phyloP scores from a whole-genome alignment of 1,140 invertebrate species.

The Pogonomyrmex barbatus region DNA sequence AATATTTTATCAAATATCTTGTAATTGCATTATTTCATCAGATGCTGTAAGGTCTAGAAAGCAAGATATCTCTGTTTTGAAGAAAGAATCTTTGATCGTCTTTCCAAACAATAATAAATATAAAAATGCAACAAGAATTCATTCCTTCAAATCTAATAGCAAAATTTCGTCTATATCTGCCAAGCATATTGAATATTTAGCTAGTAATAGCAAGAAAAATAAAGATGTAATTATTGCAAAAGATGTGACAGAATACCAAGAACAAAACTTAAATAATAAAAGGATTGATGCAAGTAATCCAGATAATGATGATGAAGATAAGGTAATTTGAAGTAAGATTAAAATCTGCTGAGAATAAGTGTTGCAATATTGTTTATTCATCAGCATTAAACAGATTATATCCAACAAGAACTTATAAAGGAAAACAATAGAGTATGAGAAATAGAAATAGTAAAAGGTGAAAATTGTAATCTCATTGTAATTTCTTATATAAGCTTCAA shows the following conservation, averaged over 20 bases:
- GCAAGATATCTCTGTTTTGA: constrained; percentile 81
- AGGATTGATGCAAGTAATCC: constrained; percentile 68
- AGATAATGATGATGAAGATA: constrained; percentile 72
- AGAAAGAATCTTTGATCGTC: constrained; percentile 63
- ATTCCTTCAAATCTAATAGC: constrained; percentile 73
- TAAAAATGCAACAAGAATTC: constrained; percentile 76
- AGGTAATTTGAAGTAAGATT: constrained; percentile 71
- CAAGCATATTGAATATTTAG: constrained; percentile 65
- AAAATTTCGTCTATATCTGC: constrained; percentile 67
- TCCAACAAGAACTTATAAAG: neutral
- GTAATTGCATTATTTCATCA: constrained; percentile 53
- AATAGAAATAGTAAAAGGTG: neutral
- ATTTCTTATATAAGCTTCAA: neutral
- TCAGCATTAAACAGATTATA: neutral
- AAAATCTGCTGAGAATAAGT: neutral
- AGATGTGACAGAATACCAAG: constrained; percentile 51
- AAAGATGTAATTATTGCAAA: constrained; percentile 63
- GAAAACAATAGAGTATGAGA: neutral
- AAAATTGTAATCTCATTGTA: neutral
- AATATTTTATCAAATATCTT: constrained; percentile 27
- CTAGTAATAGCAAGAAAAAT: constrained; percentile 54
- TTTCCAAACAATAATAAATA: constrained; percentile 61
- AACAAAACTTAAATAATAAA: constrained; percentile 73
- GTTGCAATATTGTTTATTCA: neutral
- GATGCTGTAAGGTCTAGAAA: constrained; percentile 79